Evolutionary conservation across 1,140 invertebrate genomes (phyloP).

Genomic region (Drosophila takahashii): DNA sequence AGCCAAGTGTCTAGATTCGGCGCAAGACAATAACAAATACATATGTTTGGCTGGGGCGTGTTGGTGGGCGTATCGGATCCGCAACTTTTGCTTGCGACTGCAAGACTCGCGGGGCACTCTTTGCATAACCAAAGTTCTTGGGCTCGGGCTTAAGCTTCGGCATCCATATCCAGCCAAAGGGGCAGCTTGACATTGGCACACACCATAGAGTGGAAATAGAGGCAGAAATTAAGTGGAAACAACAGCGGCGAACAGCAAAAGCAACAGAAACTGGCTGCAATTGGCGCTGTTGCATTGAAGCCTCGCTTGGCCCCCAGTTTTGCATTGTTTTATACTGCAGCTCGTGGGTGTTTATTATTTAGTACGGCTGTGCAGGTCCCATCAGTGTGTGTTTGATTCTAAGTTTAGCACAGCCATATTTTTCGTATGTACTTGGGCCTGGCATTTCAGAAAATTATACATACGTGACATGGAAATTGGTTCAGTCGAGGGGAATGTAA

Average conservation of each 20-base stretch:
- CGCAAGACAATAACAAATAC: slow-evolving; percentile 63
- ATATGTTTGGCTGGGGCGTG: slow-evolving; percentile 19
- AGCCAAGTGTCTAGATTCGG: slow-evolving; percentile 1
- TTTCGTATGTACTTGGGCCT: slow-evolving; percentile 14
- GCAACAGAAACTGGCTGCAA: slow-evolving; percentile 25
- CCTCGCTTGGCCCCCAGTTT: slow-evolving; percentile 27
- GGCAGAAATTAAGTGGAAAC: slow-evolving; percentile 1
- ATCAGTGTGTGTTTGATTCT: slow-evolving; percentile 39
- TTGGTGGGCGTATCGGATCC: slow-evolving; percentile 47
- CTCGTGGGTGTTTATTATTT: slow-evolving; percentile 36
- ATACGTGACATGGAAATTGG: slow-evolving; percentile 43
- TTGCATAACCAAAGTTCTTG: slow-evolving; percentile 79
- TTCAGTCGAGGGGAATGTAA: slow-evolving; percentile 1
- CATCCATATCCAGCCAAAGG: not conserved
- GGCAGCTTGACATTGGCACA: slow-evolving; percentile 68
- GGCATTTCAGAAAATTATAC: slow-evolving; percentile 32
- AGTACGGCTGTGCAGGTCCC: slow-evolving; percentile 15
- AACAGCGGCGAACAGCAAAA: not conserved
- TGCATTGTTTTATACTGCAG: slow-evolving; percentile 30
- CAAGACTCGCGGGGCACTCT: slow-evolving; percentile 42
- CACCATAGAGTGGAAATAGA: not conserved
- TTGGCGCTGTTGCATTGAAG: slow-evolving; percentile 62
- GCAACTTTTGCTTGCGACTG: slow-evolving; percentile 46
- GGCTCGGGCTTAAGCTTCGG: slow-evolving; percentile 30
- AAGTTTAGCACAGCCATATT: slow-evolving; percentile 28